Evolutionary conservation across 2,113 vertebrate genomes (phyloP), one percentile per base, ranked within the genome.

Genomic region (Perca schrenkii): DNA sequence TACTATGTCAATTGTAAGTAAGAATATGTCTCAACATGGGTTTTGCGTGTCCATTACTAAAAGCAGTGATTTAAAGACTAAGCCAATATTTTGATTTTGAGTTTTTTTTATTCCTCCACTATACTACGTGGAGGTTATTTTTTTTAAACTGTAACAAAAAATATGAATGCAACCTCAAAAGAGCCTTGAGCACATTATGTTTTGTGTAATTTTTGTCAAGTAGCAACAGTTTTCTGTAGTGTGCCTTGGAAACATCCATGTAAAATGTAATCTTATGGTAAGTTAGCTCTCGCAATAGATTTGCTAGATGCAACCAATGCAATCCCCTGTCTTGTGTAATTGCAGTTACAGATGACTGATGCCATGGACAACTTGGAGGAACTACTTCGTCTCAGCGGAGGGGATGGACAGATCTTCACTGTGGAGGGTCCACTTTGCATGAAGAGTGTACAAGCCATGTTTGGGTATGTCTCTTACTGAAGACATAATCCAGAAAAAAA

Each of bases 361-460:
- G 96, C 96, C 53, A 94, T 99, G 91, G 97, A 99, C 73, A 98
- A 97, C 89, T 93, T 99, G 85, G 98, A 99, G 87, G 93, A 97
- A 34, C 95, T 99, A 21, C 96, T 99, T 87, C 95, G 94, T 79
- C 90, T 99, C 76, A 99, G 98, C 84, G 98, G 97, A 13, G 97
- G 97, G 10, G 98, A 99, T 21, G 98, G 98, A 57, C 98, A 99
- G 61, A 98, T 99, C 87, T 99, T 99, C 88, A 98, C 97, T 34
- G 96, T 98, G 60, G 98, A 99, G 82, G 98, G 98, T 7, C 96
- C 96, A 0, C 95, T 99, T 74, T 99, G 98, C 93, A 94, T 99
- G 92, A 99, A 99, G 94, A 99, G 97, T 40, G 98, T 99, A 1
- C 98, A 99, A 91, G 96, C 97, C 3, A 99, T 99, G 98, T 99